Evolutionary conservation across 2,888 invertebrate genomes (phyloP).

Genomic region (Abscondita cerata): DNA sequence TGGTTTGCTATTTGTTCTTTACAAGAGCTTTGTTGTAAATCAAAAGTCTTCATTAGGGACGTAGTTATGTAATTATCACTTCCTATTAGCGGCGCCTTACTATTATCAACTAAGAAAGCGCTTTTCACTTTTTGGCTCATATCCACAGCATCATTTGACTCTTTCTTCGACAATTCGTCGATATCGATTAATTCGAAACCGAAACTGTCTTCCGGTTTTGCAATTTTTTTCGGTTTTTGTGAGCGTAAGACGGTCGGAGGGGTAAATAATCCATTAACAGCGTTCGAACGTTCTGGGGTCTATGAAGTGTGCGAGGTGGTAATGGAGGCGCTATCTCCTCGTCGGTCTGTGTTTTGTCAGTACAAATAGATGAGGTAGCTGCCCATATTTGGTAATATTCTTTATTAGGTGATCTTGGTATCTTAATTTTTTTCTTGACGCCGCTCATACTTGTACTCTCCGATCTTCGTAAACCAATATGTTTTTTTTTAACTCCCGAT

Average conservation of each 20-base stretch:
- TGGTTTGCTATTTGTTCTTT: conserved; percentile 46
- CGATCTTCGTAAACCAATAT: conserved; percentile 50
- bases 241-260: conserved; percentile 75
- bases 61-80: conserved; percentile 78
- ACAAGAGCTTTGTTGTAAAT: conserved; percentile 46
- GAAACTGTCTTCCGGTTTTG: conserved; percentile 77
- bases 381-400: conserved; percentile 77
- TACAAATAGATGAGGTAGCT: conserved; percentile 59
- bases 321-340: conserved; percentile 70
- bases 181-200: conserved; percentile 85
- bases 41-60: conserved; percentile 61
- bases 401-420: conserved; percentile 64
- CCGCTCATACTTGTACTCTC: conserved; percentile 65
- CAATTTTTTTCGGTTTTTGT: conserved; percentile 71
- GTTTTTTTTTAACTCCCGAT: conserved; percentile 55
- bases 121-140: conserved; percentile 48
- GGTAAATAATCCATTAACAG: conserved; percentile 50
- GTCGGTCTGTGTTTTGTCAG: conserved; percentile 35
- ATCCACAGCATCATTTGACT: conserved; percentile 20
- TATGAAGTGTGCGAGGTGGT: conserved; percentile 75
- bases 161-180: conserved; percentile 65
- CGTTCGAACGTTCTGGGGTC: conserved; percentile 71
- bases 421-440: conserved; percentile 68
- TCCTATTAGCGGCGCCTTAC: conserved; percentile 69
- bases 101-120: conserved; percentile 63